Conservation (phyloP, 2,888 invertebrate species). For the Caenorhabditis angaria region DNA sequence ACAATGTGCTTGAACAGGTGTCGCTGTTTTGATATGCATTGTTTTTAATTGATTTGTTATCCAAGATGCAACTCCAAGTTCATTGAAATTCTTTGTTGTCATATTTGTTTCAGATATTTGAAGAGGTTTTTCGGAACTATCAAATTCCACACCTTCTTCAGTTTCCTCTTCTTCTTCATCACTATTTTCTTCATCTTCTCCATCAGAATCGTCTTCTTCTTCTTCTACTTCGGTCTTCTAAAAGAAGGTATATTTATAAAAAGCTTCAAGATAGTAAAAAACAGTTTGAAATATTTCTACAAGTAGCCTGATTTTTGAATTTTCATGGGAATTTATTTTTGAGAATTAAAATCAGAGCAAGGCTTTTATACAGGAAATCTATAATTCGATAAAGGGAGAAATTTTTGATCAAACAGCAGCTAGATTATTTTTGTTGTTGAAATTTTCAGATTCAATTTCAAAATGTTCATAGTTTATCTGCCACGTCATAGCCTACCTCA, state of each 20-base stretch:
- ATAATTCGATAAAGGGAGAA: too few species aligned
- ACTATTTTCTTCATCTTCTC: slow-evolving; percentile 16
- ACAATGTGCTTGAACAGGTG: slow-evolving; percentile 68
- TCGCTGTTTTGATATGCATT: slow-evolving; percentile 60
- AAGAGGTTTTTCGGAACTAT: slow-evolving; percentile 11
- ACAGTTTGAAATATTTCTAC: too few species aligned
- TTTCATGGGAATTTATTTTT: too few species aligned
- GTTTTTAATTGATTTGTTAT: slow-evolving; percentile 61
- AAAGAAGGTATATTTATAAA: not conserved
- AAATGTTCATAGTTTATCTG: not conserved
- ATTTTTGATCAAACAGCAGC: too few species aligned
- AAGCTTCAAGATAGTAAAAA: not conserved
- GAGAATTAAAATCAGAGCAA: too few species aligned
- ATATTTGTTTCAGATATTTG: slow-evolving; percentile 31
- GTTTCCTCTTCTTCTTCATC: slow-evolving; percentile 33
- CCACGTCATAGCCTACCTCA: too few species aligned
- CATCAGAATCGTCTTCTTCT: slow-evolving; percentile 9
- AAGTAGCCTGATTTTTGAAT: too few species aligned
- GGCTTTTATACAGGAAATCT: too few species aligned
- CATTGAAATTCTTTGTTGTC: slow-evolving; percentile 46
- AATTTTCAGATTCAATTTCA: not conserved
- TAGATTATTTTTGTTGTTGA: too few species aligned
- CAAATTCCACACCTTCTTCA: slow-evolving; percentile 32
- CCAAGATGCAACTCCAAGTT: slow-evolving; percentile 64
- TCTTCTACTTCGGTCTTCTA: slow-evolving; percentile 12